Evolutionary conservation across 2,797 vertebrate species (phyloP), one percentile per base, ranked within the genome.

Genomic region (Sus cebifrons): DNA sequence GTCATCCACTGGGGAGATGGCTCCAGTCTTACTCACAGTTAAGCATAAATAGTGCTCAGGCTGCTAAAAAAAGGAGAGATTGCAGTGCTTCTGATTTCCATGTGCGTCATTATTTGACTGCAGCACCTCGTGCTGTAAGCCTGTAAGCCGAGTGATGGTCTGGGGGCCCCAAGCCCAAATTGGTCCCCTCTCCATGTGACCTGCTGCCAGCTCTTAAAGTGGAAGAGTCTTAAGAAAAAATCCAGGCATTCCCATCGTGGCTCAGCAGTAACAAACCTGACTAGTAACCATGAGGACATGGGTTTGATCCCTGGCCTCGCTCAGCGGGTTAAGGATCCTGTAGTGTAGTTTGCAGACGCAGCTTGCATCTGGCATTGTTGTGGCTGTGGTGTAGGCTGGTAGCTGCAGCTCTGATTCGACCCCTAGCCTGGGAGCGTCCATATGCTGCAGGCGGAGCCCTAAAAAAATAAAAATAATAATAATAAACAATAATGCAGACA

Each of bases 21-120:
- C 79, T 70, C 75, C 13, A 67, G 85, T 88, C 89, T 94, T 90
- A 82, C 68, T 93, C 95, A 84, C 54, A 58, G 82, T 95, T 86
- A 81, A 91, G 96, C 92, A 95, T 86, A 96, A 94, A 67, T 91
- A 68, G 73, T 16, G n/a, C 73, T 89, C 64, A 18, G 70, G 13
- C 60, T 86, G 70, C 79, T 86, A 78, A 85, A 71, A 89, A 32
- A 68, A 82, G 4, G 8, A 20, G 44, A 6, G 52, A 52, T 58
- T 0, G 0, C 49, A 27, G 71, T 5, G 9, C 68, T 70, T 73
- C 29, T 92, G 16, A 20, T 75, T 62, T 56, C 68, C 10, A 2
- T 0, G 2, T 62, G 58, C 0, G 0, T 78, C 87, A 36, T 20
- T 36, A 17, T 36, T 9, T 1, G 67, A 75, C 65, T 29, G 0